A percentile compares a stretch with the other conserved stretches of the same genome.
These are phyloP conservation scores for Pantherophis vulpinus DNA, from an alignment of 2,797 vertebrate species.

Conservation along the genomic window DNA sequence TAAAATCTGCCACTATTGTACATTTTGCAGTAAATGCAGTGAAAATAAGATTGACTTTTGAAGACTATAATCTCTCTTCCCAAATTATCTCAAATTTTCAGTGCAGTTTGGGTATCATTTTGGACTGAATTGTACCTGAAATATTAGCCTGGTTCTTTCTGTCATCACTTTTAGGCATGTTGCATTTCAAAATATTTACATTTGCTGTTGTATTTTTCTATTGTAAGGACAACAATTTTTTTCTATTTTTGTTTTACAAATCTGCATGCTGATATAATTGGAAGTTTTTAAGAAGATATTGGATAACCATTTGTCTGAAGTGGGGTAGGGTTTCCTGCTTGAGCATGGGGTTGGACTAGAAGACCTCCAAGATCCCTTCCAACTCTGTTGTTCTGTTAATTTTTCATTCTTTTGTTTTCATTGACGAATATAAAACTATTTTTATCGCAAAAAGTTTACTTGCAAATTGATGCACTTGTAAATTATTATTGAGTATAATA, in stretches of 20 bases:
- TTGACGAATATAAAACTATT: not conserved
- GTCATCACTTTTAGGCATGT: not conserved
- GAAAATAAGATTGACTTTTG: not conserved
- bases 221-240: not conserved
- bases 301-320: too few relatives aligned
- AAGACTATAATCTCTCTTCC: not conserved
- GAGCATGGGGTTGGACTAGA: not conserved
- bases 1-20: not conserved
- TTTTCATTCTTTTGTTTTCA: not conserved
- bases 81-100: not conserved
- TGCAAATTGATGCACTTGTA: not conserved
- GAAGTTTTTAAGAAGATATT: too few relatives aligned
- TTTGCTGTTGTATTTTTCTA: not conserved
- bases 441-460: not conserved
- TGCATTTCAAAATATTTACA: not conserved
- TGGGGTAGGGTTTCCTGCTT: not conserved
- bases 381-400: not conserved
- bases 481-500: not conserved
- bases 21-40: not conserved
- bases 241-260: not conserved
- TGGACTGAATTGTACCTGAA: not conserved
- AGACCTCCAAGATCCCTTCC: not conserved
- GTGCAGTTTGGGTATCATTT: not conserved
- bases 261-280: not conserved
- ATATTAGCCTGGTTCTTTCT: not conserved